Evolutionary conservation across 2,113 vertebrate genomes (phyloP).

Genomic region (Glaucomys volans): DNA sequence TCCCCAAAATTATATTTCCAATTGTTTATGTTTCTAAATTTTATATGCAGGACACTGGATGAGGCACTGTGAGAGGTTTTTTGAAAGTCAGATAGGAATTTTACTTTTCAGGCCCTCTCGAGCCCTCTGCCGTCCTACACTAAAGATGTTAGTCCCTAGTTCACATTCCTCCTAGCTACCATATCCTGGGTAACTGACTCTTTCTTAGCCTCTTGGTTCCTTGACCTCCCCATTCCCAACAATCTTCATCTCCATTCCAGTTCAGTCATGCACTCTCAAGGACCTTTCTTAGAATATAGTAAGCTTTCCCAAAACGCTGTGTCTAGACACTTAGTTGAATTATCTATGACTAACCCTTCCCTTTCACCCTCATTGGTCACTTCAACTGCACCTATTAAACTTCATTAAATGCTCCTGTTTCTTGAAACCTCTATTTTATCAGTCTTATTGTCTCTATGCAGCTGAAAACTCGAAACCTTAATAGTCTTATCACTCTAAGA

Average conservation of each 20-base stretch:
- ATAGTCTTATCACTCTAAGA: not conserved
- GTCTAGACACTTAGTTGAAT: not conserved
- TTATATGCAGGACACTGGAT: not conserved
- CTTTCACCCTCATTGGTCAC: not conserved
- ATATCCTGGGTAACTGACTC: not conserved
- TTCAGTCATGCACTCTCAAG: not conserved
- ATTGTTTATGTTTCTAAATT: constrained; percentile 21
- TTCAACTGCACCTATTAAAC: not conserved
- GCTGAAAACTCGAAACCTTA: not conserved
- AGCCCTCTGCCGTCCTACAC: not conserved
- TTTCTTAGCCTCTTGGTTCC: not conserved
- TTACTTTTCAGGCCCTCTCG: not conserved
- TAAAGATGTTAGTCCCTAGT: not conserved
- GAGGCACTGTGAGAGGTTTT: not conserved
- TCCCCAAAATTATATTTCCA: not conserved
- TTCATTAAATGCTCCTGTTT: not conserved
- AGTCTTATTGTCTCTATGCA: not conserved
- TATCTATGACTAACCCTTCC: not conserved
- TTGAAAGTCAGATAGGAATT: not conserved
- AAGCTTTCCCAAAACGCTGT: not conserved
- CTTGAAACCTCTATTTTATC: not conserved
- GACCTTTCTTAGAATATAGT: not conserved
- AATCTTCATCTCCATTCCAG: not conserved
- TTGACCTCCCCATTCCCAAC: not conserved
- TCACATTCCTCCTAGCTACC: not conserved